A percentile compares a stretch with the other conserved stretches of the same genome.
Evolutionary conservation across 2,888 invertebrate genomes (phyloP).

Genomic region (Stenchaetothrips biformis): DNA sequence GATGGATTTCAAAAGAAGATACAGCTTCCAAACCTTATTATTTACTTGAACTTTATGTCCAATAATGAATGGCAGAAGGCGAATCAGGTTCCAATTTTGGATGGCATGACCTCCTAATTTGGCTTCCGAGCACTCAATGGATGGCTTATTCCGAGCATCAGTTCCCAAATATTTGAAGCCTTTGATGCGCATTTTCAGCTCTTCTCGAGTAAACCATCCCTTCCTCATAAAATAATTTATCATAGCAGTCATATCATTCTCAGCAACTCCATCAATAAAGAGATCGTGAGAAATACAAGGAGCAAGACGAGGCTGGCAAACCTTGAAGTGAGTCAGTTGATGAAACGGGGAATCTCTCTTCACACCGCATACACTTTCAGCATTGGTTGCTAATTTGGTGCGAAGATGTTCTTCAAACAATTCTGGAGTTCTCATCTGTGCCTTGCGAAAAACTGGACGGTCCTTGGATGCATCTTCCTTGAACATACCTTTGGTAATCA

Average conservation of each 20-base stretch:
- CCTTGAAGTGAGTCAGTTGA: neutral
- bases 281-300: neutral
- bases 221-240: neutral
- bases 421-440: neutral
- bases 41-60: neutral
- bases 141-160: neutral
- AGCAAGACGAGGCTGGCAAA: neutral
- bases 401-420: neutral
- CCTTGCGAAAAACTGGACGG: conserved; percentile 1
- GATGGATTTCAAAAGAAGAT: neutral
- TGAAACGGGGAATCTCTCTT: neutral
- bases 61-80: neutral
- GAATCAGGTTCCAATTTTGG: neutral
- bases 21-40: neutral
- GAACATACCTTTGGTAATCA: neutral
- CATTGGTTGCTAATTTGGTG: neutral
- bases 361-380: neutral
- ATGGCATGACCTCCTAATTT: neutral
- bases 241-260: neutral
- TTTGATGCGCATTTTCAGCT: conserved; percentile 1
- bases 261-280: neutral
- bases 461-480: neutral
- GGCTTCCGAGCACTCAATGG: neutral
- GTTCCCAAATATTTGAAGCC: neutral
- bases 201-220: neutral